A percentile compares a stretch with the other conserved stretches of the same genome.
These are phyloP conservation scores for Xanthorhoe designata DNA, from an alignment of 2,888 invertebrate species.

Conservation along the genomic window DNA sequence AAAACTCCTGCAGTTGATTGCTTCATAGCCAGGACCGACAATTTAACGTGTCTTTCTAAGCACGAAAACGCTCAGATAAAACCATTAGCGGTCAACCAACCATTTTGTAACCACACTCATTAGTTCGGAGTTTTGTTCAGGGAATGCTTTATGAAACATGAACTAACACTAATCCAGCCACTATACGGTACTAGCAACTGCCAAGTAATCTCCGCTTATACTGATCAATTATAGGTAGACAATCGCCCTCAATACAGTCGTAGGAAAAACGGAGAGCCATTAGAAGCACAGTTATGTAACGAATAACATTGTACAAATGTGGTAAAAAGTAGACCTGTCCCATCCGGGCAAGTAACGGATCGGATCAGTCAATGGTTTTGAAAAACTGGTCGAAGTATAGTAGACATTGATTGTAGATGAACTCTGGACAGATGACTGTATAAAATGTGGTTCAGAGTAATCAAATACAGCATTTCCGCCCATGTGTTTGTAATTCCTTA, in stretches of 20 bases:
- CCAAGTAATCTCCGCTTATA: slow-evolving; percentile 47
- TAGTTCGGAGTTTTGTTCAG: too few species aligned
- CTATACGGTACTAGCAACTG: slow-evolving; percentile 56
- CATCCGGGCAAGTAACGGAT: slow-evolving; percentile 58
- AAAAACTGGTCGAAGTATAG: slow-evolving; percentile 64
- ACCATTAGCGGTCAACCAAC: too few species aligned
- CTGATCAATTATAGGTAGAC: slow-evolving; percentile 77
- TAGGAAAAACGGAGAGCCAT: slow-evolving; percentile 75
- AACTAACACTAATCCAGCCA: slow-evolving; percentile 35
- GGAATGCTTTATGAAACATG: background rate
- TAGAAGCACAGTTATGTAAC: slow-evolving; percentile 82
- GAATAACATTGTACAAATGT: slow-evolving; percentile 65
- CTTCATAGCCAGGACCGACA: too few species aligned
- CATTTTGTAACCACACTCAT: too few species aligned
- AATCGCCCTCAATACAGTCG: slow-evolving; percentile 62
- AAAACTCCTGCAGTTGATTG: too few species aligned
- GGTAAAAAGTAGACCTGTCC: slow-evolving; percentile 65
- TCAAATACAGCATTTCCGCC: background rate
- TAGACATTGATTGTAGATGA: slow-evolving; percentile 46
- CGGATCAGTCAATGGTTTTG: slow-evolving; percentile 62
- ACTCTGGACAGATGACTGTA: slow-evolving; percentile 10
- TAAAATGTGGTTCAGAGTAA: slow-evolving; percentile 20
- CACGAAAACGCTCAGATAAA: too few species aligned
- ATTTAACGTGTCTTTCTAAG: too few species aligned
- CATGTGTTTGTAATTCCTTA: background rate